These are phyloP conservation scores for Mylabris phalerata DNA, from an alignment of 1,140 invertebrate genomes.

Conservation along the genomic window DNA sequence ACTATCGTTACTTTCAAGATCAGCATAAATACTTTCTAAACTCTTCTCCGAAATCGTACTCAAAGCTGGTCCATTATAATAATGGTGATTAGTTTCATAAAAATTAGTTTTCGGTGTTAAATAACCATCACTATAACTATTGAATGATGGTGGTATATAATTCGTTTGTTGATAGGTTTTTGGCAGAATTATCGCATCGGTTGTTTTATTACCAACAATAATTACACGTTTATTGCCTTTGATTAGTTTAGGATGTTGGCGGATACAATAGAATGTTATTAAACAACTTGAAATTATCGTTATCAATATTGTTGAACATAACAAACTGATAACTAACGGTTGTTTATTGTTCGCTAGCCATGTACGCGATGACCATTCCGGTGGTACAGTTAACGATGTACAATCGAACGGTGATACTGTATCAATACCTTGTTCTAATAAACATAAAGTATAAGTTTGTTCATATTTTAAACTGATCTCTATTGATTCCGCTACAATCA, in stretches of 20 bases:
- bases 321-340: neutral
- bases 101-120: conserved; percentile 9
- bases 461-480: neutral
- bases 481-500: no score
- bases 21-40: no score
- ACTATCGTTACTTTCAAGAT: neutral
- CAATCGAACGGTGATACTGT: conserved; percentile 20
- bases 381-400: conserved; percentile 5
- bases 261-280: conserved; percentile 43
- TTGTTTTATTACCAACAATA: conserved; percentile 47
- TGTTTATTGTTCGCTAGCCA: conserved; percentile 22
- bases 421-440: conserved; percentile 1
- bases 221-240: conserved; percentile 54
- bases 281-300: conserved; percentile 40
- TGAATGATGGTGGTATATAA: conserved; percentile 9
- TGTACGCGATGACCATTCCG: conserved; percentile 8
- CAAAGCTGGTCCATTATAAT: neutral
- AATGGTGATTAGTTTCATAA: neutral
- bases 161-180: conserved; percentile 24
- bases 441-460: conserved; percentile 18
- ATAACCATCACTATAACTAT: conserved; percentile 11
- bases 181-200: conserved; percentile 49
- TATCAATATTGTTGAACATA: neutral
- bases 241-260: conserved; percentile 48
- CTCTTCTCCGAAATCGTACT: conserved; percentile 9